These are phyloP conservation scores for Entelurus aequoreus DNA, from an alignment of 2,113 vertebrate genomes.

Conservation along the genomic window DNA sequence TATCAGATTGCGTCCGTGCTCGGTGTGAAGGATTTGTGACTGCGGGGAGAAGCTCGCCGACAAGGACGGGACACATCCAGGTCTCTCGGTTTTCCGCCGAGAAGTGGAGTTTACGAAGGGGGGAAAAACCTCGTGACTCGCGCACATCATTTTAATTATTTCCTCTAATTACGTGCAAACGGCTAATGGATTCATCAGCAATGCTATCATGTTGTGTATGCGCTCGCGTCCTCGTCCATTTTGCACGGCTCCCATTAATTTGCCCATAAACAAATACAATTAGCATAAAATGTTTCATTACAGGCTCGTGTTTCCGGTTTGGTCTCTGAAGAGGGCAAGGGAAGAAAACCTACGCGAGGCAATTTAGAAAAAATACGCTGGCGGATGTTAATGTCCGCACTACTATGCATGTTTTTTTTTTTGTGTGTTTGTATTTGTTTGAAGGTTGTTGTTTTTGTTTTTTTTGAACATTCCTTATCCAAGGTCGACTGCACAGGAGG, in stretches of 20 bases:
- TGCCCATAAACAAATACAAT: slow-evolving; percentile 99
- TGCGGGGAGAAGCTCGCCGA: slow-evolving; percentile 50
- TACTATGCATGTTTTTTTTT: slow-evolving; percentile 25
- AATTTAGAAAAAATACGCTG: slow-evolving; percentile 42
- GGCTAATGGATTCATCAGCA: slow-evolving; percentile 99
- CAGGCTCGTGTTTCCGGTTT: slow-evolving; percentile 74
- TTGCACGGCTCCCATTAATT: slow-evolving; percentile 96
- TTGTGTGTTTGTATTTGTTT: slow-evolving; percentile 48
- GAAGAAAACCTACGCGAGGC: slow-evolving; percentile 4
- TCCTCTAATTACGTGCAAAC: slow-evolving; percentile 98
- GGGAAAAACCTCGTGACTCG: slow-evolving; percentile 47
- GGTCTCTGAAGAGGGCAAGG: slow-evolving; percentile 32
- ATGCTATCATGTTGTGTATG: slow-evolving; percentile 95
- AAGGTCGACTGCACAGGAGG: slow-evolving; percentile 55
- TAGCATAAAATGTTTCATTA: slow-evolving; percentile 99
- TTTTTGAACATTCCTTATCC: slow-evolving; percentile 50
- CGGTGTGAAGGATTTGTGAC: slow-evolving; percentile 59
- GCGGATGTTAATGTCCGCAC: slow-evolving; percentile 24
- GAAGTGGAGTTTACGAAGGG: slow-evolving; percentile 58
- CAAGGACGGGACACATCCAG: slow-evolving; percentile 11
- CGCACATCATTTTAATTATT: slow-evolving; percentile 81
- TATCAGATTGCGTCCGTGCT: slow-evolving; percentile 56
- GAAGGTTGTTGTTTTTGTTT: slow-evolving; percentile 43
- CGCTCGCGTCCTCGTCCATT: slow-evolving; percentile 96
- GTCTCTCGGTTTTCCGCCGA: slow-evolving; percentile 62